These are phyloP conservation scores for Pheucticus melanocephalus DNA, from an alignment of 2,113 vertebrate genomes.

Conservation along the genomic window DNA sequence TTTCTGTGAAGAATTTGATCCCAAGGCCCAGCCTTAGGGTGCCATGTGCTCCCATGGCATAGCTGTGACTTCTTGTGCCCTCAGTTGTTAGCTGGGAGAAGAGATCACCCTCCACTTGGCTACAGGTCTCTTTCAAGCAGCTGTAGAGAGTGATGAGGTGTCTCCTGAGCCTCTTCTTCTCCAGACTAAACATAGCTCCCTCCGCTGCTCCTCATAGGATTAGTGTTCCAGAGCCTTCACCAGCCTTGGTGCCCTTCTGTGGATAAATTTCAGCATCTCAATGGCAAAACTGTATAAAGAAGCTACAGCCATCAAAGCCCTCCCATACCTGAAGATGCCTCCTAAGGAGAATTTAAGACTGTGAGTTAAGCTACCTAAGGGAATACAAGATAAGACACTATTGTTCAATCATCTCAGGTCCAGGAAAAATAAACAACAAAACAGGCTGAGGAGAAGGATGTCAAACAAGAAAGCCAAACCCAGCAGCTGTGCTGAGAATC, in stretches of 20 bases:
- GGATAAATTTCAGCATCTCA: not conserved
- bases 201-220: rapidly evolving
- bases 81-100: not conserved
- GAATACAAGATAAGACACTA: rapidly evolving
- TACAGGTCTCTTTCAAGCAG: not conserved
- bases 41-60: not conserved
- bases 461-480: not conserved
- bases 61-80: not conserved
- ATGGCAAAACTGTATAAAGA: not conserved
- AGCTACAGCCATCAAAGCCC: not conserved
- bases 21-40: not conserved
- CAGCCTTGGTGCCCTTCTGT: not conserved
- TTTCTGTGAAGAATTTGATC: not conserved
- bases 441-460: not conserved
- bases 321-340: not conserved
- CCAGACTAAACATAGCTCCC: not conserved
- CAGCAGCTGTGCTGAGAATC: not conserved
- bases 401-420: not conserved
- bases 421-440: not conserved
- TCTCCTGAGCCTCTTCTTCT: too few species aligned
- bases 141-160: not conserved
- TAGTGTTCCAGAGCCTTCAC: not conserved
- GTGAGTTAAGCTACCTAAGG: not conserved
- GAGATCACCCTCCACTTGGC: rapidly evolving
- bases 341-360: not conserved